Conservation (phyloP, 2,113 vertebrate species). For the Atlantisia rogersi region DNA sequence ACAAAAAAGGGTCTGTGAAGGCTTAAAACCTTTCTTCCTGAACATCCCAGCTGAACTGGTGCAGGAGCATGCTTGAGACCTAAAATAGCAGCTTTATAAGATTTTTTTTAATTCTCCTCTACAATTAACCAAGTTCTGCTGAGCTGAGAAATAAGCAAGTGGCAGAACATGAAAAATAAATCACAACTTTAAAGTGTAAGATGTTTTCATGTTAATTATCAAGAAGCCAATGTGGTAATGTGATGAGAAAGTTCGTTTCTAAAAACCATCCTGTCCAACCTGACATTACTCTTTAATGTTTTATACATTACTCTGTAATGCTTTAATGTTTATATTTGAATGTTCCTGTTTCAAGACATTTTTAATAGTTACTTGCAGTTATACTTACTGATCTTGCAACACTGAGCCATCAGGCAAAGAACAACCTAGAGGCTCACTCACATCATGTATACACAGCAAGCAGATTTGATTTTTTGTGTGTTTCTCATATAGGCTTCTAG, state of each 20-base stretch:
- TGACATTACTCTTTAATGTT: not conserved
- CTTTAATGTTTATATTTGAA: not conserved
- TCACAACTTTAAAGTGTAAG: not conserved
- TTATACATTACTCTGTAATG: not conserved
- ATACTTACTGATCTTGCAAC: not conserved
- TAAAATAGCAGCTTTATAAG: not conserved
- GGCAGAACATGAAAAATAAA: slow-evolving; percentile 15
- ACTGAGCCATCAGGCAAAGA: not conserved
- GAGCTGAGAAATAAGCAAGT: not conserved
- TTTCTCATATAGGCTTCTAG: not conserved
- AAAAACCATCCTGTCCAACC: not conserved
- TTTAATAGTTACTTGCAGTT: not conserved
- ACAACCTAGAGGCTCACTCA: not conserved
- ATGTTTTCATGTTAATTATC: not conserved
- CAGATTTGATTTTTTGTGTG: not conserved
- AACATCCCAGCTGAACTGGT: not conserved
- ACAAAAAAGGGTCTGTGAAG: not conserved
- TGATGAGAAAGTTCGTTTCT: not conserved
- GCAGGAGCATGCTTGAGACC: not conserved
- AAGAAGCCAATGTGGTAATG: not conserved
- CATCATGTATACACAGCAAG: not conserved
- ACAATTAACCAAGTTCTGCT: not conserved
- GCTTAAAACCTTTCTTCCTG: not conserved
- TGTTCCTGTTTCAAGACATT: not conserved
- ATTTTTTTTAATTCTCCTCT: too few relatives aligned